Evolutionary conservation across 35 echinoderm and acorn worm species (phyloP), one percentile per base, ranked within the genome.

Genomic region (Stichopus chloronotus): DNA sequence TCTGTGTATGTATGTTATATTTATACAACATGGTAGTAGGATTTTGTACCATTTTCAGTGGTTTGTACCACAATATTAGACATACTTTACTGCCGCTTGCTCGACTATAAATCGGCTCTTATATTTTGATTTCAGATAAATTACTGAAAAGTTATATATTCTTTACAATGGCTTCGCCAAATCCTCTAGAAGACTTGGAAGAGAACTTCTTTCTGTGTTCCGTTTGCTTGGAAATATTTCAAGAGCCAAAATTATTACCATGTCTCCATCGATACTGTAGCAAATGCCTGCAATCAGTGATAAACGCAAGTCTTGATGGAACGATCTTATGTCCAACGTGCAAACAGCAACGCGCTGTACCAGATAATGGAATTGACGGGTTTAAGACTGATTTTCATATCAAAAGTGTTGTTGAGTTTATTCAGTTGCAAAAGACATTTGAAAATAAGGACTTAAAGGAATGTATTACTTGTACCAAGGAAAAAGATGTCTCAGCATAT

Each of bases 381-480:
- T 88, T 88, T 58, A 88, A 88, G 58, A 88, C 86, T 25, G 86
- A 88, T 23, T 88, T 88, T 60, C 56, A 88, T 14, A 69, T 88
- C 58, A 88, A 88, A 56, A 88, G 25, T 61, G 16, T 63, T 4
- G 16, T 88, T 7, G 86, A 88, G 58, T 88, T 59, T 16, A 60
- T 88, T 8, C 57, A 60, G 14, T 52, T 88, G 20, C 86, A 88
- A 69, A 57, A 88, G 13, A 63, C 57, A 7, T 30, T 69, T 63
- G 24, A 59, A 69, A 24, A 13, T 20, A n/a, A 88, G 11, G 86
- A 69, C 14, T 59, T 69, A 60, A 21, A 60, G 61, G 25, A 63
- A 52, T 63, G 57, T 63, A 20, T 58, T 23, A 69, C 5, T n/a
- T 23, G 86, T 59, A 52, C 25, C 25, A 63, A 88, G 58, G 19